Conservation (phyloP, 2,888 invertebrate genomes). For the Euspilapteryx auroguttella region DNA sequence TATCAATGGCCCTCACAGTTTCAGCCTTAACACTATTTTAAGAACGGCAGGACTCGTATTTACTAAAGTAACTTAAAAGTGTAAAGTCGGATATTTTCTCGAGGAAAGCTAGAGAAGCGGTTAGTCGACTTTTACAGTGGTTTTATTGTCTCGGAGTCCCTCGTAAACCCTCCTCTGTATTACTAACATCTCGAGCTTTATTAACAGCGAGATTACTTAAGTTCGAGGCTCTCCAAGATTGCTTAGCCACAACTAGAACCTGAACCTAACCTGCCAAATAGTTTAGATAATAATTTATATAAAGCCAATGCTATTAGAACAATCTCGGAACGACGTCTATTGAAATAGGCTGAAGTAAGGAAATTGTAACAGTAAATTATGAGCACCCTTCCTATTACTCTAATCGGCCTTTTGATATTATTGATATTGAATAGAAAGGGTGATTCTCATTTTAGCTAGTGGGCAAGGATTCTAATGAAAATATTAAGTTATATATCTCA, state of each 20-base stretch:
- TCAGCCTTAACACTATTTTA: conserved; percentile 17
- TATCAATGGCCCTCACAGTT: conserved; percentile 21
- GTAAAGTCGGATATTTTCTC: conserved; percentile 28
- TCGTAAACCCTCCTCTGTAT: conserved; percentile 42
- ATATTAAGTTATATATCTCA: too few relatives aligned
- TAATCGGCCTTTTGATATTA: conserved; percentile 33
- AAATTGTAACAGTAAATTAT: conserved; percentile 41
- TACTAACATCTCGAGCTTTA: conserved; percentile 46
- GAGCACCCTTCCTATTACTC: conserved; percentile 19
- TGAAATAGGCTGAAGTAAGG: conserved; percentile 27
- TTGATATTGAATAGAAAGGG: too few relatives aligned
- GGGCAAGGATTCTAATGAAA: too few relatives aligned
- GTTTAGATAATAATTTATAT: conserved; percentile 49
- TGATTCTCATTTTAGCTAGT: too few relatives aligned
- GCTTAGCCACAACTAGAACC: conserved; percentile 29
- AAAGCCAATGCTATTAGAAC: conserved; percentile 37
- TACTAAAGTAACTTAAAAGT: conserved; percentile 46
- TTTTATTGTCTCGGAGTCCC: conserved; percentile 47
- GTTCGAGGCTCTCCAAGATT: conserved; percentile 19
- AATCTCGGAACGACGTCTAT: conserved; percentile 27
- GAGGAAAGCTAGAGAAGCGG: conserved; percentile 27
- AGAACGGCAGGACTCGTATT: conserved; percentile 31
- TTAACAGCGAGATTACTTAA: conserved; percentile 48
- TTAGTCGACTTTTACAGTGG: conserved; percentile 51
- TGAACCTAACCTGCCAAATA: conserved; percentile 25